Base-by-base conservation (phyloP, 2,888 invertebrate genomes). In the Zygogramma bicolorata region DNA sequence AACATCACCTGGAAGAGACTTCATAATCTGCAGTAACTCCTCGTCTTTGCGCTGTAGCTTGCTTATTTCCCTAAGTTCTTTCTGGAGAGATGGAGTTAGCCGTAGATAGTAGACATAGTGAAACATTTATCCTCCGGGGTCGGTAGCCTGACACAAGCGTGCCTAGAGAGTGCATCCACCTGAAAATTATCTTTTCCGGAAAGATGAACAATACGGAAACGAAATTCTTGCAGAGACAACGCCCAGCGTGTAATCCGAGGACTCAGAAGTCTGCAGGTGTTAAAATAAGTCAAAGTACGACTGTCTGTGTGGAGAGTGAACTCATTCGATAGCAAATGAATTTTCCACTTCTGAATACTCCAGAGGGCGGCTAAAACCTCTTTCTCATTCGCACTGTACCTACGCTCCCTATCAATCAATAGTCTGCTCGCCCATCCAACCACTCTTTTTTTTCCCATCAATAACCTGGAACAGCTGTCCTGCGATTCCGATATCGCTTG, bases 221-320 rank as follows among this genome's bases (percentile, higher is more conserved):
- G 42, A 71, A 77, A 83, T 20, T 81, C 59, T 31, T 59, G 79
- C 3, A 82, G 63, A 6, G 74, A 66, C 0, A 79, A 29, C 20
- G 75, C 73, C 81, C 83, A 84, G 1, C 80, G 57, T 5, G 69
- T 75, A 0, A 84, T 53, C 46, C 81, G 72, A 0, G 76, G 73
- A 13, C 71, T 78, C 5, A 76, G 74, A 34, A 81, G 73, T 5
- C 76, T 71, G 29, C 82, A 82, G 0, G 69, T 74, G 13, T 77
- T 74, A 5, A 83, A 34, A 65, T 81, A 83, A 0, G 73, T 76
- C 0, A 82, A 65, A 0, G 76, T 73, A n/a, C 78, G 70, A 70
- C 81, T 80, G 59, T 83, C 84, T 0, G 81, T 82, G 20, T 76
- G 57, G 0, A 83, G 72, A 0, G 75, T 65, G 34, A 84, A 76